Evolutionary conservation across 2,113 vertebrate genomes (phyloP), one percentile per base, ranked within the genome.

Genomic region (Promerops cafer): DNA sequence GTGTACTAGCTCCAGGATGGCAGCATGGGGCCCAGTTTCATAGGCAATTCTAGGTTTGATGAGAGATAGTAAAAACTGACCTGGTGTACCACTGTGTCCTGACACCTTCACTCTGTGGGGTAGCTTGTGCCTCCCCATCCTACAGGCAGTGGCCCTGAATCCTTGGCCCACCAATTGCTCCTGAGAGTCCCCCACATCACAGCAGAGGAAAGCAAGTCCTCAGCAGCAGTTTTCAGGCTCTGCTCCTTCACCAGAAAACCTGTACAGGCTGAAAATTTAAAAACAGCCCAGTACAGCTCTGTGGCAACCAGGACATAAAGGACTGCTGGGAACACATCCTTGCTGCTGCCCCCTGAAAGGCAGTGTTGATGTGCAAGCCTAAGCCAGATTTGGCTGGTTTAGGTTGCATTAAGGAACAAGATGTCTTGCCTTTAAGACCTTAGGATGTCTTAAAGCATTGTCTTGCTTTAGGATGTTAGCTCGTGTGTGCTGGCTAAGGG

Each of bases 81-180:
- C 37, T 4, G 3, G 37, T 14, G n/a, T 23, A 27, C 23, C 0
- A 3, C 45, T 44, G 66, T 24, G 26, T 40, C 49, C 61, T 53
- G 59, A 50, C 5, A 37, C 20, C 45, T 28, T 64, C 71, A 27
- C 35, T 26, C n/a, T 47, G 31, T 30, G 21, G 13, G 8, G 39
- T 30, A 76, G 17, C 47, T 66, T 0, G 0, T 66, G 37, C 31
- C 22, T 37, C 30, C 26, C 37, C 85, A 15, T 11, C 11, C 27
- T 35, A 1, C 7, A 7, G 59, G n/a, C 22, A 57, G 54, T 6
- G 16, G 27, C 54, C 59, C 53, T 35, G 80, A 59, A n/a, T 35
- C 14, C 47, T 39, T 26, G n/a, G 22, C 49, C 61, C 86, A 69
- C 28, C 4, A 2, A 20, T 0, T 2, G 45, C 54, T 83, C 39